Percentiles rank a stretch among this genome's conserved stretches.
Conservation (phyloP, 30 jellyfish, hydroid and myxozoan genomes). For the Aurelia aurita region DNA sequence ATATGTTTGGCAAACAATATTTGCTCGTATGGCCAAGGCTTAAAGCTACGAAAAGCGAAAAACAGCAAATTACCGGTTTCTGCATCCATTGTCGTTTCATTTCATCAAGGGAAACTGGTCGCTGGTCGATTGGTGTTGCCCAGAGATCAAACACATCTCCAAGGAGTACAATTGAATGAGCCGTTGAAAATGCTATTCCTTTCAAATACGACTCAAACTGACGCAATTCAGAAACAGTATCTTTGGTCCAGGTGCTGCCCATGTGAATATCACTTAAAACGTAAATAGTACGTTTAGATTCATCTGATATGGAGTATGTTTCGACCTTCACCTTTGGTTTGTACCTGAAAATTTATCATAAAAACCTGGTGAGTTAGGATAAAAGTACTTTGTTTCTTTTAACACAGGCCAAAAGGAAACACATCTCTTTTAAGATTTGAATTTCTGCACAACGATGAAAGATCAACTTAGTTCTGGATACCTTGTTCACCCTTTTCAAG, state of each 20-base stretch:
- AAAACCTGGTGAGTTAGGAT: too few relatives aligned
- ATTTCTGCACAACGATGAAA: too few relatives aligned
- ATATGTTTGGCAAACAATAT: too few relatives aligned
- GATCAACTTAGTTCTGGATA: too few relatives aligned
- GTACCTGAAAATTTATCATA: too few relatives aligned
- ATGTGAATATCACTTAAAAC: constrained; percentile 56
- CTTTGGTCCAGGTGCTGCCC: constrained; percentile 61
- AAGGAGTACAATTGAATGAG: constrained; percentile 40
- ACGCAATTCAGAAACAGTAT: constrained; percentile 18
- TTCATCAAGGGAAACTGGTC: constrained; percentile 41
- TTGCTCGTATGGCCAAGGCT: too few relatives aligned
- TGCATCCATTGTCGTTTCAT: constrained; percentile 16
- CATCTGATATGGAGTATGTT: neutral
- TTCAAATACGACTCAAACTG: constrained; percentile 27
- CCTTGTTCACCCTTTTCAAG: too few relatives aligned
- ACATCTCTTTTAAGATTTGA: too few relatives aligned
- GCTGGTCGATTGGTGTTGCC: constrained; percentile 51
- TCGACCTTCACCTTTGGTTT: too few relatives aligned
- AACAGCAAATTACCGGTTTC: constrained; percentile 19
- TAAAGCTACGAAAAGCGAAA: too few relatives aligned
- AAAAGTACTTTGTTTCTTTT: too few relatives aligned
- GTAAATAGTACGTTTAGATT: constrained; percentile 28
- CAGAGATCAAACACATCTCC: constrained; percentile 72
- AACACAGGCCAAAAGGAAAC: too few relatives aligned
- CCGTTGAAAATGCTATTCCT: constrained; percentile 26